A percentile compares a stretch with the other conserved stretches of the same genome.
Evolutionary conservation across 2,797 vertebrate species (phyloP).

Genomic region (Gambelia wislizenii): DNA sequence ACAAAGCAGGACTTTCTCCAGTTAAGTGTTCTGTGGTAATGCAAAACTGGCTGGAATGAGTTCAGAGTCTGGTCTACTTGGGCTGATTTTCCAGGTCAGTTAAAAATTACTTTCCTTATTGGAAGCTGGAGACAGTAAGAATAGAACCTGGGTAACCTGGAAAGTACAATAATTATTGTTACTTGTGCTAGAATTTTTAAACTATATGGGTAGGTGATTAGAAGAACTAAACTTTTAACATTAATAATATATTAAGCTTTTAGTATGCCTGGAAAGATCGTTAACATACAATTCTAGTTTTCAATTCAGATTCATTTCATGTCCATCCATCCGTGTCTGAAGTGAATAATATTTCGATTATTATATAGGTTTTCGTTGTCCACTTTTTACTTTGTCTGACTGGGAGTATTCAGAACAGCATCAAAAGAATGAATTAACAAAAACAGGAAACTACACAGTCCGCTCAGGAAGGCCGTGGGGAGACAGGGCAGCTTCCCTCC

Average conservation of each 20-base stretch:
- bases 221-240: slow-evolving; percentile 45
- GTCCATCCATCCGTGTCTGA: not conserved
- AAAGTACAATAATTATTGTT: slow-evolving; percentile 24
- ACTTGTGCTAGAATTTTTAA: slow-evolving; percentile 26
- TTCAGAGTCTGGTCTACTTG: not conserved
- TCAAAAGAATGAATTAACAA: not conserved
- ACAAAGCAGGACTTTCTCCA: slow-evolving; percentile 38
- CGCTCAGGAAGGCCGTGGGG: too few species aligned
- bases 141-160: slow-evolving; percentile 21
- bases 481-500: too few species aligned
- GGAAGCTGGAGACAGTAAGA: slow-evolving; percentile 18
- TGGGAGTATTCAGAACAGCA: not conserved
- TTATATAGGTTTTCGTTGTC: not conserved
- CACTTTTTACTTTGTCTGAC: not conserved
- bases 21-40: not conserved
- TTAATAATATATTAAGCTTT: slow-evolving; percentile 65
- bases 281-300: slow-evolving; percentile 54
- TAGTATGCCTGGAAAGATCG: slow-evolving; percentile 53
- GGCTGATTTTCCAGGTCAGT: not conserved
- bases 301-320: slow-evolving; percentile 33
- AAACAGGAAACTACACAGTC: not conserved
- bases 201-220: slow-evolving; percentile 50
- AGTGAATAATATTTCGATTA: not conserved
- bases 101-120: not conserved
- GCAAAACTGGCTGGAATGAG: not conserved